Conservation (phyloP, 2,888 invertebrate species). For the Chrysolina haemoptera region DNA sequence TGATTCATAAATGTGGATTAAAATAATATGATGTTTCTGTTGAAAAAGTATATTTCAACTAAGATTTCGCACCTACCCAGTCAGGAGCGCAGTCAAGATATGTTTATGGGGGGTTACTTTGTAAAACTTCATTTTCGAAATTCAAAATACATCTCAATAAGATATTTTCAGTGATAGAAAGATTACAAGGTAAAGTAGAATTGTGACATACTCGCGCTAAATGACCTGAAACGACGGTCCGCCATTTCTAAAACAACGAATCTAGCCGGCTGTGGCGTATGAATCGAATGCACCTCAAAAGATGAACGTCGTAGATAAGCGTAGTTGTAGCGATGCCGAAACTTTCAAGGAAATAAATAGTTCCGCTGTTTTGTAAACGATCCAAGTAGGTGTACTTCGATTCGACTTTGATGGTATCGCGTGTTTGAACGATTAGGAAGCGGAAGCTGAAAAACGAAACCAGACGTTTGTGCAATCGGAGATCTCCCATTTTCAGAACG, state of each 20-base stretch:
- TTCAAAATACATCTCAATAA: too few relatives aligned
- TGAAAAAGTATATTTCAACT: too few relatives aligned
- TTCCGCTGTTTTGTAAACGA: conserved; percentile 23
- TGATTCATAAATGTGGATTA: too few relatives aligned
- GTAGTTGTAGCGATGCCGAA: background rate
- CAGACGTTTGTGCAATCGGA: conserved; percentile 19
- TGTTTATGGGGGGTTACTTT: too few relatives aligned
- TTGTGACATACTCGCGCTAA: too few relatives aligned
- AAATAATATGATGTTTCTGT: too few relatives aligned
- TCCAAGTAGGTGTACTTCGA: conserved; percentile 18
- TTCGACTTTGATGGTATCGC: conserved; percentile 25
- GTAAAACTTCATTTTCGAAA: too few relatives aligned
- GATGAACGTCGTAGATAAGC: conserved; percentile 15
- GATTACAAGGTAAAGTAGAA: too few relatives aligned
- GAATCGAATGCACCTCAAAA: background rate
- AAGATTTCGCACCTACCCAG: too few relatives aligned
- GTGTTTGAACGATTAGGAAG: conserved; percentile 36
- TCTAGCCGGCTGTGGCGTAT: conserved; percentile 7
- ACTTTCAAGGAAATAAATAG: conserved; percentile 18
- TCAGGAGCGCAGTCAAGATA: too few relatives aligned
- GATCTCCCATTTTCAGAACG: background rate
- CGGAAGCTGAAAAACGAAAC: conserved; percentile 33
- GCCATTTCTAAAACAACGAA: background rate
- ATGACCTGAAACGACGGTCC: too few relatives aligned
- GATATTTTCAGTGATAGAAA: too few relatives aligned